Conservation (phyloP, 2,888 invertebrate species). For the Spodoptera exigua region DNA sequence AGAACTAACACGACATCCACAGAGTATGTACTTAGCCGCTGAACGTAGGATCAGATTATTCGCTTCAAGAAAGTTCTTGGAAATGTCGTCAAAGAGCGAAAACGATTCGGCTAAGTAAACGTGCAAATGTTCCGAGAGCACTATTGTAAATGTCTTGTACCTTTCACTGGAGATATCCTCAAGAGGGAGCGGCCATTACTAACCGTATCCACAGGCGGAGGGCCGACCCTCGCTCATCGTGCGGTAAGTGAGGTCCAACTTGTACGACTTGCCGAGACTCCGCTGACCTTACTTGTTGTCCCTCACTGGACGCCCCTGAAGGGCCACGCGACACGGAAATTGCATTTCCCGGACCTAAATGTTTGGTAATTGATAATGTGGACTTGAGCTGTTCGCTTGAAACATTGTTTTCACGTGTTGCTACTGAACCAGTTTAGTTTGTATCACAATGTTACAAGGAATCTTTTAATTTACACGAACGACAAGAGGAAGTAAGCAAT, state of each 20-base stretch:
- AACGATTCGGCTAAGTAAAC: slow-evolving; percentile 36
- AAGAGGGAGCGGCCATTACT: slow-evolving; percentile 40
- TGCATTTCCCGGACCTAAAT: slow-evolving; percentile 27
- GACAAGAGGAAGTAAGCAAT: slow-evolving; percentile 1
- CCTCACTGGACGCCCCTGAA: slow-evolving; percentile 18
- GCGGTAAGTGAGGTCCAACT: slow-evolving; percentile 49
- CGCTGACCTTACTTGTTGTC: slow-evolving; percentile 29
- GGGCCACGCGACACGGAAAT: slow-evolving; percentile 17
- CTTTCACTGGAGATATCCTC: slow-evolving; percentile 36
- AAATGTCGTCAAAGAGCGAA: slow-evolving; percentile 28
- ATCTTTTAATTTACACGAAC: too few species aligned
- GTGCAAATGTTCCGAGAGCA: slow-evolving; percentile 16
- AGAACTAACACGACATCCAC: slow-evolving; percentile 3
- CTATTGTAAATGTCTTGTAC: slow-evolving; percentile 19
- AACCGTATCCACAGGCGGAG: slow-evolving; percentile 50
- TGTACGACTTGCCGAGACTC: slow-evolving; percentile 39
- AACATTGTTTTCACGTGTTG: neutral
- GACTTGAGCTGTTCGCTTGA: slow-evolving; percentile 2
- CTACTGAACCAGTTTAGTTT: neutral
- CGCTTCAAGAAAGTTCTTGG: slow-evolving; percentile 23
- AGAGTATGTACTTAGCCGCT: slow-evolving; percentile 14
- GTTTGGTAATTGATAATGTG: slow-evolving; percentile 31
- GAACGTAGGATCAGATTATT: slow-evolving; percentile 22
- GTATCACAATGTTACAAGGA: too few species aligned
- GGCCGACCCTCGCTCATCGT: slow-evolving; percentile 43